Base-by-base conservation (phyloP, 2,888 invertebrate genomes). In the Halictus ligatus region DNA sequence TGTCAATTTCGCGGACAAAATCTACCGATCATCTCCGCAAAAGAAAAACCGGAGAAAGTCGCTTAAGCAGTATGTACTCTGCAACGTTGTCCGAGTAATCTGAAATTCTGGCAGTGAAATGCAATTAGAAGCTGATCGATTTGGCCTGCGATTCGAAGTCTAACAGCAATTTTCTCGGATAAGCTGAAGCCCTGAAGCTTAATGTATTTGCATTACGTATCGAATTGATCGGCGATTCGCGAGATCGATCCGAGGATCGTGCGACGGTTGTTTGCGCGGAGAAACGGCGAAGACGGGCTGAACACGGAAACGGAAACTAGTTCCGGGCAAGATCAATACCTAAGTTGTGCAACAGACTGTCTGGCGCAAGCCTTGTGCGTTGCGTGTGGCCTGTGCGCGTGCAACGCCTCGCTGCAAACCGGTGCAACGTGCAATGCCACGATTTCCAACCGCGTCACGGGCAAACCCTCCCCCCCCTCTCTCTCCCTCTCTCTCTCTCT, bases 291-390 rank as follows among this genome's bases (percentile, higher is more conserved):
- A 85, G 86, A 85, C 87, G 90, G 83, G 84, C 29, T 67, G 90
- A 92, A 92, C 87, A 92, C 93, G 94, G 92, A 94, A 94, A 92
- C 93, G 93, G 93, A 94, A 94, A 94, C 94, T 94, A 94, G 94
- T 94, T 94, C 93, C 94, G 93, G 92, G 93, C 92, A 93, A 94
- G 94, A 94, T 94, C 94, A 94, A 94, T 94, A 94, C 93, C 93
- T 92, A 93, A 94, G 93, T 94, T 93, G 94, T 93, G 93, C 93
- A 92, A 93, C 91, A 90, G 88, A 89, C 88, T 91, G 91, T 91
- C 87, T 90, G 91, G 91, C 90, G 91, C 90, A 89, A 92, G 90
- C 90, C 89, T 89, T 90, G 90, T 84, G 85, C 88, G 89, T 89
- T 84, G 89, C 88, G 87, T 86, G 90, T 87, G 85, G 67, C 75